Base-by-base conservation (phyloP, 2,888 invertebrate genomes). In the Stenodera caucasica region DNA sequence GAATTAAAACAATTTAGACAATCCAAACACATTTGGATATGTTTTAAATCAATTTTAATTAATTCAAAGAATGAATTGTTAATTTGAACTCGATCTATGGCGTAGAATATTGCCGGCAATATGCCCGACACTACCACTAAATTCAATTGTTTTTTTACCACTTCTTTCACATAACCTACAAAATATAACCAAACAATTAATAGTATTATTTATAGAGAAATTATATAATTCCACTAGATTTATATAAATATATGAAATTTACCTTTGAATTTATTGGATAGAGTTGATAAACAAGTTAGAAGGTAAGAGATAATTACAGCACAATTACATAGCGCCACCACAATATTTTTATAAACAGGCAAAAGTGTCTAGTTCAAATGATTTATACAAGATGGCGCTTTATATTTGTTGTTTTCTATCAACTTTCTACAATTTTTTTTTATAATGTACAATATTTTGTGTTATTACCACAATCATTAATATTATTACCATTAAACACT, bases 281-380 rank as follows among this genome's bases (percentile, higher is more conserved):
- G 12, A 40, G 18, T 18, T 40, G 40, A 40, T 40, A 40, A 40
- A 40, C 40, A 40, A 40, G 9, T 40, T 40, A 40, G 15, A 18
- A 18, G 15, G 40, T 40, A 40, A 40, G 18, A 40, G 18, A 18
- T 21, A 40, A 40, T 40, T 40, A 9, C 21, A 40, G 18, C 40
- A 40, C 40, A 40, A 40, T 40, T 18, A 21, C 40, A 40, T 40
- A 40, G 18, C 40, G 40, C 40, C 40, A 40, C 40, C 40, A 40
- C 40, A 9, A 40, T 37, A 18, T 40, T 40, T 21, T 40, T 21
- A 40, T 40, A 40, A 18, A 40, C 40, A 21, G 40, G 40, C 40
- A 40, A 40, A 26, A 35, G 11, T 15, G 40, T 2, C 9, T 40
- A 11, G 18, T 40, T 21, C 18, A 11, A 1, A 40, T 40, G 40